phyloP scores from a whole-genome alignment of 2,797 vertebrate genomes.

The Philypnodon macrostomus region DNA sequence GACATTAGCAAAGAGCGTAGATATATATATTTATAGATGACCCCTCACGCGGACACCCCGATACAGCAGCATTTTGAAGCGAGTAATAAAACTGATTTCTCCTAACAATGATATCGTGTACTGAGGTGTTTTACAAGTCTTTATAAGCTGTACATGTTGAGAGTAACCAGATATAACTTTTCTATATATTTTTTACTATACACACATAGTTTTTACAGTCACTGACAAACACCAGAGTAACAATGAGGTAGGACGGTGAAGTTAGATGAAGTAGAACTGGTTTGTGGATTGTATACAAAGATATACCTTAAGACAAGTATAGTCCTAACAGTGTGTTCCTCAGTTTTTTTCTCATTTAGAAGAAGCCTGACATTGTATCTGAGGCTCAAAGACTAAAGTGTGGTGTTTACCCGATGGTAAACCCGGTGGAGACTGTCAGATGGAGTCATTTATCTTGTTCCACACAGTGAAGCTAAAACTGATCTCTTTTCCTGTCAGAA shows the following conservation, averaged over 20 bases:
- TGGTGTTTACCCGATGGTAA: slow-evolving; percentile 46
- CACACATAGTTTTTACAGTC: slow-evolving; percentile 73
- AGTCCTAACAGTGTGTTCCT: slow-evolving; percentile 57
- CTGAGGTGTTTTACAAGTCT: slow-evolving; percentile 73
- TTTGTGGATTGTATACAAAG: slow-evolving; percentile 77
- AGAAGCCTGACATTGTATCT: slow-evolving; percentile 57
- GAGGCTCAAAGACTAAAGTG: slow-evolving; percentile 50
- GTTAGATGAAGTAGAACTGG: slow-evolving; percentile 79
- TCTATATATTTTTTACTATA: slow-evolving; percentile 62
- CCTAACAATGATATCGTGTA: slow-evolving; percentile 70
- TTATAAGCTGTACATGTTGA: slow-evolving; percentile 74
- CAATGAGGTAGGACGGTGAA: slow-evolving; percentile 86
- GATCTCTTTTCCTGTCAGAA: slow-evolving; percentile 44
- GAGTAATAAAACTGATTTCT: slow-evolving; percentile 68
- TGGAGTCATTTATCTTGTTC: slow-evolving; percentile 51
- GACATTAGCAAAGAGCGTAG: slow-evolving; percentile 71
- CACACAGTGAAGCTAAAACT: slow-evolving; percentile 41
- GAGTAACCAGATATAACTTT: slow-evolving; percentile 68
- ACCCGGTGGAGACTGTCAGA: slow-evolving; percentile 39
- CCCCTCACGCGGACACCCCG: slow-evolving; percentile 59
- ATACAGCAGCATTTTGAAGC: slow-evolving; percentile 74
- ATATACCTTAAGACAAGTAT: slow-evolving; percentile 74
- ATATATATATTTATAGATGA: slow-evolving; percentile 68
- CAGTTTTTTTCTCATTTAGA: slow-evolving; percentile 35
- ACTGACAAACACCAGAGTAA: slow-evolving; percentile 80